These are phyloP conservation scores for Pollenia angustigena DNA, from an alignment of 2,888 invertebrate species.

Conservation along the genomic window DNA sequence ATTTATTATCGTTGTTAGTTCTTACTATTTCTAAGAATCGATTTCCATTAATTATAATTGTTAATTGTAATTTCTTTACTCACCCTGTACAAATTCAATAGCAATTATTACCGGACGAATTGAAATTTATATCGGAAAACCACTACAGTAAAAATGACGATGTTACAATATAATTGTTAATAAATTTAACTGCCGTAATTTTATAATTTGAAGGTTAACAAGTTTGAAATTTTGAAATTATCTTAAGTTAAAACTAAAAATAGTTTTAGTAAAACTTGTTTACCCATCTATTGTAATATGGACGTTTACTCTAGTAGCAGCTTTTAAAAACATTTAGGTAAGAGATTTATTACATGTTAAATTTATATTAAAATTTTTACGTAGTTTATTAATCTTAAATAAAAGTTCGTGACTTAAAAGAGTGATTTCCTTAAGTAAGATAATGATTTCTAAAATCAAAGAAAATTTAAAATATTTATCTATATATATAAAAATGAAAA, in stretches of 20 bases:
- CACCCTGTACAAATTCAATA: conserved; percentile 21
- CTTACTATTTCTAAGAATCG: too few species aligned
- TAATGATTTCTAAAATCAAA: too few species aligned
- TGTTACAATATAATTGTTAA: background rate
- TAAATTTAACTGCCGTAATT: conserved; percentile 3
- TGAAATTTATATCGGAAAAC: too few species aligned
- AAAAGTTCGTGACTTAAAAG: too few species aligned
- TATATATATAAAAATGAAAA: too few species aligned
- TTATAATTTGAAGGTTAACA: conserved; percentile 27
- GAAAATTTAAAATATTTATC: too few species aligned
- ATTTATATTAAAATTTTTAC: too few species aligned
- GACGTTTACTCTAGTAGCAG: too few species aligned
- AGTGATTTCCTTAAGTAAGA: too few species aligned
- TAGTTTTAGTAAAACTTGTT: background rate
- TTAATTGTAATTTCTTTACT: background rate
- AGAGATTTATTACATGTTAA: conserved; percentile 6
- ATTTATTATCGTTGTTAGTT: too few species aligned
- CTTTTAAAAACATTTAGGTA: background rate
- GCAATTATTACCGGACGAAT: background rate
- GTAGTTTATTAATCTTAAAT: too few species aligned
- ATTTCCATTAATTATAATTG: too few species aligned
- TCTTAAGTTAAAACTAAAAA: background rate
- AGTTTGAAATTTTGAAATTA: conserved; percentile 21
- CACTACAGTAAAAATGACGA: background rate
- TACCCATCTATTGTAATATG: background rate